These are phyloP conservation scores for Sakesphorus luctuosus DNA, from an alignment of 2,113 vertebrate species.

Conservation along the genomic window DNA sequence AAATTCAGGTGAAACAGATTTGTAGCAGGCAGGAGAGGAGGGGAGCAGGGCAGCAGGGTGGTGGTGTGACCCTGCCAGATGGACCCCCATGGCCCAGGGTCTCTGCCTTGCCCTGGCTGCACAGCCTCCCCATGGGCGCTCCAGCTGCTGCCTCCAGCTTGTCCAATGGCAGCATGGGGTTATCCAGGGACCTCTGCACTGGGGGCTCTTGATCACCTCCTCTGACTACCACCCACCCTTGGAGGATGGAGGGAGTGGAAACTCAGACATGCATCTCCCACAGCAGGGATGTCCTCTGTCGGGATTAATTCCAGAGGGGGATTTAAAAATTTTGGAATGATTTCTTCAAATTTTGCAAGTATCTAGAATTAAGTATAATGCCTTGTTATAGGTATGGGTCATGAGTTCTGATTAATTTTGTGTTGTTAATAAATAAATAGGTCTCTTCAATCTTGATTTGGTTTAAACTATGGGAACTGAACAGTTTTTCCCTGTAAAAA, in stretches of 20 bases:
- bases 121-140: no score
- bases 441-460: neutral
- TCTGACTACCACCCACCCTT: neutral
- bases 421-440: neutral
- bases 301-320: neutral
- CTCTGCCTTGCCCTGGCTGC: neutral
- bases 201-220: accelerated
- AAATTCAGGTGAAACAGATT: neutral
- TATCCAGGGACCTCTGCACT: neutral
- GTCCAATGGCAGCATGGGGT: accelerated
- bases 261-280: neutral
- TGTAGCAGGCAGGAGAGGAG: neutral
- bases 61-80: neutral
- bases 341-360: neutral
- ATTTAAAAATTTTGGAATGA: neutral
- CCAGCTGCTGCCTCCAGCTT: neutral
- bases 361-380: neutral
- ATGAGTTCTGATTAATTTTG: neutral
- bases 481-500: neutral
- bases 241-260: neutral
- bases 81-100: accelerated
- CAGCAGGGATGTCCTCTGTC: neutral
- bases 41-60: neutral
- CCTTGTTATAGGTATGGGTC: neutral
- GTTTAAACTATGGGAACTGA: neutral